Base-by-base conservation (phyloP, 92 coral and sea anemone species). In the Scolanthus callimorphus region DNA sequence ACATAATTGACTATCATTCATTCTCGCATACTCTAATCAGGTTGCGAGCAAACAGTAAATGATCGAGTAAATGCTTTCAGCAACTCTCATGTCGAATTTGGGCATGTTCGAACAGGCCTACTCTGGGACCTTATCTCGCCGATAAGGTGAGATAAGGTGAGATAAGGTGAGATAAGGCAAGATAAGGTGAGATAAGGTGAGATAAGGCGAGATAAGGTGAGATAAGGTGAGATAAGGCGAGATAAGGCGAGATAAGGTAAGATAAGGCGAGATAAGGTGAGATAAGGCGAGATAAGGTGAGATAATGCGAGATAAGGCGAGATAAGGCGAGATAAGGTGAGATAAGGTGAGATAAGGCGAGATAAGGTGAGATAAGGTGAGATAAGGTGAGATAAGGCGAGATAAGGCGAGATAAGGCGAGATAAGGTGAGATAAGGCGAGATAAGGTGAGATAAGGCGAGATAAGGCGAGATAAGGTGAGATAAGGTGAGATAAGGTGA, bases 271-370 rank as follows among this genome's bases (percentile, higher is more conserved):
- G 37, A 21, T 41, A 8, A 39, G 51, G 49, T 25, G 22, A 39
- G 6, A 26, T 60, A 15, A 39, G 20, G 20, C 25, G 34, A 60
- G 31, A 30, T 60, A 10, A 39, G 66, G 29, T 60, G 13, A 39
- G 53, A 20, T 60, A 13, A 0, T 39, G 17, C 25, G 22, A 41
- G 53, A 44, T 41, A 25, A 39, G 53, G 2, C 25, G 17, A 22
- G 66, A 11, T 41, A 17, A 43, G 66, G 28, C 25, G 1, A 27
- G 25, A 2, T 27, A 29, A 31, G 3, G 4, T 20, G 37, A 60
- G 54, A 44, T 60, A 30, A 60, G 23, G 19, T 60, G 50, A 37
- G 51, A 25, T 59, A 13, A 50, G 57, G 57, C 24, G 11, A 50
- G 57, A 26, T 50, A 11, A 51, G 57, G 27, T 21, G 2, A 51